Evolutionary conservation across 2,797 vertebrate genomes (phyloP).

Genomic region (Gymnocypris eckloni): DNA sequence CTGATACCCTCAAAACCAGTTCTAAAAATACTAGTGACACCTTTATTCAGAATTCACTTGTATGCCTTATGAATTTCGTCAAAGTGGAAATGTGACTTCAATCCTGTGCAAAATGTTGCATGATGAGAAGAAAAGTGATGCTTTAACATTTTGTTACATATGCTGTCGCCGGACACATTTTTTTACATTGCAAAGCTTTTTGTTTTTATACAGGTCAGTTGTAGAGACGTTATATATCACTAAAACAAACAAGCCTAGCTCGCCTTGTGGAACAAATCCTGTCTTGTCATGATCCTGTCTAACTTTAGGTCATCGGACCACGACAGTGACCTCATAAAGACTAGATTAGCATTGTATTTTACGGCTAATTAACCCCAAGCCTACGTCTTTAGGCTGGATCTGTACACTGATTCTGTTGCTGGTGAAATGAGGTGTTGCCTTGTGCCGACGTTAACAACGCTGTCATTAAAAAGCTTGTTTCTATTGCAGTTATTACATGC

Average conservation of each 20-base stretch:
- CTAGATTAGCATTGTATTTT: slow-evolving; percentile 67
- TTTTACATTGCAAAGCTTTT: neutral
- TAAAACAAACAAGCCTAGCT: slow-evolving; percentile 45
- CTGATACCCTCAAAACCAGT: neutral
- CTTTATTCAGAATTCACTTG: slow-evolving; percentile 1
- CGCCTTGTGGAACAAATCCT: slow-evolving; percentile 37
- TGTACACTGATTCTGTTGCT: slow-evolving; percentile 45
- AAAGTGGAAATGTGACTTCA: neutral
- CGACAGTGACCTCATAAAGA: slow-evolving; percentile 61
- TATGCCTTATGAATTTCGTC: neutral
- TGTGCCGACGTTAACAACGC: slow-evolving; percentile 36
- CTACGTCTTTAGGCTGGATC: slow-evolving; percentile 61
- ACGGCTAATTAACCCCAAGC: slow-evolving; percentile 65
- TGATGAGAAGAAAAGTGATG: slow-evolving; percentile 11
- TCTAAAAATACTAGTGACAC: slow-evolving; percentile 13
- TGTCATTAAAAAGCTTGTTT: slow-evolving; percentile 57
- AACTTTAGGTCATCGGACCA: slow-evolving; percentile 56
- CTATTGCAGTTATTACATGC: slow-evolving; percentile 49
- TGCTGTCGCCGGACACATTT: neutral
- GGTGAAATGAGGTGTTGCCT: slow-evolving; percentile 39
- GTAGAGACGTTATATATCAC: slow-evolving; percentile 7
- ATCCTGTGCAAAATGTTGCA: neutral
- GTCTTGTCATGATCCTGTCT: slow-evolving; percentile 54
- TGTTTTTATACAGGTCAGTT: neutral
- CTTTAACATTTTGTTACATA: neutral